Conservation (phyloP, 2,797 vertebrate genomes). For the Intellagama lesueurii region DNA sequence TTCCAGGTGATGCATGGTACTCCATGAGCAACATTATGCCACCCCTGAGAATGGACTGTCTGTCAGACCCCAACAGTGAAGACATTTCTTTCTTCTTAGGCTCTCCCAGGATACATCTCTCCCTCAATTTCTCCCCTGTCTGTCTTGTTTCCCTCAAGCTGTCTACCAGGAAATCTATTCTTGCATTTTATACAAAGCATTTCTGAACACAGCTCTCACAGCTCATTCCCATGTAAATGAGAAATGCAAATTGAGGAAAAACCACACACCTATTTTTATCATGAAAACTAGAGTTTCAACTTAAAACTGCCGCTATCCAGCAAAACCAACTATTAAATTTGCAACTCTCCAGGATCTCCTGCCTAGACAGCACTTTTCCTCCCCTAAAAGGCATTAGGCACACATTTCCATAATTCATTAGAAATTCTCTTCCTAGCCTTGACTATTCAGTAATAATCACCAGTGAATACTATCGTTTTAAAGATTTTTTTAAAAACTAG, state of each 20-base stretch:
- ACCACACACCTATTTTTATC: not conserved
- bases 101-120: not conserved
- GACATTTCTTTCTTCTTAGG: not conserved
- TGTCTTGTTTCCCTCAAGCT: not conserved
- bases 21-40: not conserved
- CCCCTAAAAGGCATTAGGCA: not conserved
- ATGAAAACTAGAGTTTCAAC: not conserved
- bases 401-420: not conserved
- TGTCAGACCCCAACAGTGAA: not conserved
- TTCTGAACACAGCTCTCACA: not conserved
- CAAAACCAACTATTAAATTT: not conserved
- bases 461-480: not conserved
- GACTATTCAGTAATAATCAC: not conserved
- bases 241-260: not conserved
- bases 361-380: not conserved
- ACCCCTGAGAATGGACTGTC: not conserved
- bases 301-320: not conserved
- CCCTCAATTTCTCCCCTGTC: not conserved
- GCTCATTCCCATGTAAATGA: not conserved
- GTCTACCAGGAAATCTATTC: not conserved
- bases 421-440: not conserved
- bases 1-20: not conserved
- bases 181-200: not conserved
- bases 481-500: not conserved
- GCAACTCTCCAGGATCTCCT: not conserved